Conservation (phyloP, 1,140 invertebrate genomes). For the Cyclina sinensis region DNA sequence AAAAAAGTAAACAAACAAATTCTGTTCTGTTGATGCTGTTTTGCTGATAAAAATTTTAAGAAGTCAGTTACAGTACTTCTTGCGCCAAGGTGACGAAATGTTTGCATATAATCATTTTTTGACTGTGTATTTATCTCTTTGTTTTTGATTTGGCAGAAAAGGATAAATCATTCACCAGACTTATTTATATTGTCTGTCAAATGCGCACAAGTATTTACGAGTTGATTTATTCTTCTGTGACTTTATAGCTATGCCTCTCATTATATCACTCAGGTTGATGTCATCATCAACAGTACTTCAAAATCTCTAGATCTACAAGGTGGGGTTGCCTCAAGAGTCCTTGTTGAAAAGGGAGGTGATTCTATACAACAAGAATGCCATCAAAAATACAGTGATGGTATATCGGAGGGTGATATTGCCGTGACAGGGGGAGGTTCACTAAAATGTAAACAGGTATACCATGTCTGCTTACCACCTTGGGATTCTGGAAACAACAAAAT, state of each 20-base stretch:
- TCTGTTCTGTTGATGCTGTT: no score
- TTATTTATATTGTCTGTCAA: not conserved
- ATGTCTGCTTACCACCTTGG: conserved; percentile 25
- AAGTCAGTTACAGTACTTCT: no score
- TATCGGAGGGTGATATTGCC: conserved; percentile 71
- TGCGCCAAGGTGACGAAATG: no score
- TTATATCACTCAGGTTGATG: conserved; percentile 78
- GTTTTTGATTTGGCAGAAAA: no score
- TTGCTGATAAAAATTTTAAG: no score
- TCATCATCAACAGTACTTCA: conserved; percentile 73
- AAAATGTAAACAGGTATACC: conserved; percentile 70
- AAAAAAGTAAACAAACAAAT: no score
- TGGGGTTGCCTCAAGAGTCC: conserved; percentile 69
- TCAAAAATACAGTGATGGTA: conserved; percentile 64
- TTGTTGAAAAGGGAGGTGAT: conserved; percentile 67
- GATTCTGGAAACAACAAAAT: conserved; percentile 7
- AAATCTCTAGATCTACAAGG: conserved; percentile 66
- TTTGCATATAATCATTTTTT: no score
- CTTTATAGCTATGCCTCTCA: not conserved
- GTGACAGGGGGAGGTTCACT: conserved; percentile 69
- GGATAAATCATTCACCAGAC: no score
- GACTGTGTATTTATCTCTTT: no score
- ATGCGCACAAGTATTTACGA: not conserved
- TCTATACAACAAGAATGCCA: conserved; percentile 68
- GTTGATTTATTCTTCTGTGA: not conserved